These are phyloP conservation scores for Chelmon rostratus DNA, from an alignment of 2,797 vertebrate genomes.

Conservation along the genomic window DNA sequence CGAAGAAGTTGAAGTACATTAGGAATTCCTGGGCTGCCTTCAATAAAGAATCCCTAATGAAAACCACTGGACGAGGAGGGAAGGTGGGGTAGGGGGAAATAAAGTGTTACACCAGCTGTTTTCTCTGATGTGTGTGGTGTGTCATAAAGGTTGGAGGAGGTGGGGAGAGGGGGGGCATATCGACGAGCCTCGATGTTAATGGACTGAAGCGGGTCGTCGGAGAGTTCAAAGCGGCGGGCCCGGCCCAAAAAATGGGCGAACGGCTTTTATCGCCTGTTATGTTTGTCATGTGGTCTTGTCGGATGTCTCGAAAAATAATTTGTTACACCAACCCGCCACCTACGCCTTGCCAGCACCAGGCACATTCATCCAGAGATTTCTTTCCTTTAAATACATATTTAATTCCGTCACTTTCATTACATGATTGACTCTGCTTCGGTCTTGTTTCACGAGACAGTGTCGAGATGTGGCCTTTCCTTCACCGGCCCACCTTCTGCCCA, in stretches of 20 bases:
- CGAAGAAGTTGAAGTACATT: slow-evolving; percentile 81
- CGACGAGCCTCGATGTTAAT: slow-evolving; percentile 79
- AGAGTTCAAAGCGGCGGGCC: slow-evolving; percentile 78
- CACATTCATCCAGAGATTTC: background rate
- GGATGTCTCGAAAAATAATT: slow-evolving; percentile 65
- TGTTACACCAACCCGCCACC: slow-evolving; percentile 34
- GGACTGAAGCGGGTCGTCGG: slow-evolving; percentile 76
- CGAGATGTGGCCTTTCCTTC: background rate
- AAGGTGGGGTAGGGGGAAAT: slow-evolving; percentile 52
- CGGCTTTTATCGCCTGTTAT: slow-evolving; percentile 74
- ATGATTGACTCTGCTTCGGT: background rate
- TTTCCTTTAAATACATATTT: slow-evolving; percentile 8
- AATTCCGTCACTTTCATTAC: background rate
- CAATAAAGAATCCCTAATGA: slow-evolving; percentile 86
- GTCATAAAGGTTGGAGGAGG: slow-evolving; percentile 79
- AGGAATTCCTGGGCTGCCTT: slow-evolving; percentile 86
- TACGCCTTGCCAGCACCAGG: slow-evolving; percentile 19
- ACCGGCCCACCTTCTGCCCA: background rate
- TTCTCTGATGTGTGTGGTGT: slow-evolving; percentile 88
- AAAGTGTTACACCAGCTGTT: slow-evolving; percentile 87
- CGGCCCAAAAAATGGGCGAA: slow-evolving; percentile 40
- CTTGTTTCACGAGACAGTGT: slow-evolving; percentile 2
- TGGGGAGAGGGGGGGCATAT: slow-evolving; percentile 64
- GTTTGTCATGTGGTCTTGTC: slow-evolving; percentile 77
- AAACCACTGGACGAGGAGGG: slow-evolving; percentile 78